These are phyloP conservation scores for Bombus fervidus DNA, from an alignment of 1,140 invertebrate genomes.

Conservation along the genomic window DNA sequence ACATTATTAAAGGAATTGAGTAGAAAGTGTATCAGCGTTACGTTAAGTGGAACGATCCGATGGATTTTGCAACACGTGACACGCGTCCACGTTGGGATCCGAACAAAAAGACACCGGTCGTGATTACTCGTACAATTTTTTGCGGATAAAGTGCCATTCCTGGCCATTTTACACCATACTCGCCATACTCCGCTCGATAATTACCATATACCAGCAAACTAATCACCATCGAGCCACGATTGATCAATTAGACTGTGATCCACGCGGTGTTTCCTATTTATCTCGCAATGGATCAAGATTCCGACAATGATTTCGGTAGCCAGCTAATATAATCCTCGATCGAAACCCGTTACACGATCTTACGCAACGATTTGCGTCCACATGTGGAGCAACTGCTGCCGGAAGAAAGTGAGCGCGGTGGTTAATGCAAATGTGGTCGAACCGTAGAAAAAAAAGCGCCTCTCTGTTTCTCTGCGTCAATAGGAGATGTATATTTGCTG, in stretches of 20 bases:
- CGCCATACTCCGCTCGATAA: neutral
- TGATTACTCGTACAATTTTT: neutral
- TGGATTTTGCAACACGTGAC: neutral
- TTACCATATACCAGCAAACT: neutral
- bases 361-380: conserved; percentile 10
- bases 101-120: neutral
- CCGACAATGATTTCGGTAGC: conserved; percentile 2
- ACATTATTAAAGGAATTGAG: neutral
- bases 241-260: conserved; percentile 6
- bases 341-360: neutral
- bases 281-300: neutral
- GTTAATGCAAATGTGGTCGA: conserved; percentile 44
- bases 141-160: neutral
- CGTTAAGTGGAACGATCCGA: neutral
- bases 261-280: neutral
- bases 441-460: neutral
- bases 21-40: neutral
- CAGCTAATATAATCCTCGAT: neutral
- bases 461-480: neutral
- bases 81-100: neutral
- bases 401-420: conserved; percentile 29
- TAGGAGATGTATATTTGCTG: neutral
- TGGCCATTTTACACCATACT: neutral
- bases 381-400: neutral
- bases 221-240: conserved; percentile 1